Percentiles rank a stretch among this genome's conserved stretches.
phyloP scores from a whole-genome alignment of 2,113 vertebrate species.

The Chamaea fasciata region DNA sequence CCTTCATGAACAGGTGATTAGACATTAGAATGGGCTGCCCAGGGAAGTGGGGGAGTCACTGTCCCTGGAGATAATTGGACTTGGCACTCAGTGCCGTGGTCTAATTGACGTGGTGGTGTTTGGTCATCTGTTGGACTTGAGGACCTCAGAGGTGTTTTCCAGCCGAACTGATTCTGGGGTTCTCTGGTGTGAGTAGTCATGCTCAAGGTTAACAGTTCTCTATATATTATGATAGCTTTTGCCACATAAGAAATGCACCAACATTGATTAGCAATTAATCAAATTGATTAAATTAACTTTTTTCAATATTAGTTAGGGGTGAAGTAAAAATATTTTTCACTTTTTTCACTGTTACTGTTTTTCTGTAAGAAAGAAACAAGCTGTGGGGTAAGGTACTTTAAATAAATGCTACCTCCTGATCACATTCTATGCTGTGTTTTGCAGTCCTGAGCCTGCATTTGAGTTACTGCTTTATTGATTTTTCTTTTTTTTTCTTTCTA shows the following conservation, averaged over 20 bases:
- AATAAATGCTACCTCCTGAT: background rate
- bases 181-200: background rate
- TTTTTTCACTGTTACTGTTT: background rate
- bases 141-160: background rate
- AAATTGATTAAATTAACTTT: background rate
- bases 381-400: background rate
- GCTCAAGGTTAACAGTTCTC: background rate
- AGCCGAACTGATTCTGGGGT: background rate
- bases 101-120: background rate
- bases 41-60: no score
- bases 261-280: background rate
- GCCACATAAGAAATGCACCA: background rate
- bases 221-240: background rate
- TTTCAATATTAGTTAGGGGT: background rate
- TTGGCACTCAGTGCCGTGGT: background rate
- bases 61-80: background rate
- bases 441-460: background rate
- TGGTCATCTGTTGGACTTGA: background rate
- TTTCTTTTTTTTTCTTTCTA: background rate
- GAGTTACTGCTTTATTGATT: background rate
- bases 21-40: background rate
- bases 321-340: background rate
- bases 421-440: background rate
- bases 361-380: background rate
- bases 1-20: background rate